phyloP scores from a whole-genome alignment of 2,113 vertebrate species.

The Butorides virescens region DNA sequence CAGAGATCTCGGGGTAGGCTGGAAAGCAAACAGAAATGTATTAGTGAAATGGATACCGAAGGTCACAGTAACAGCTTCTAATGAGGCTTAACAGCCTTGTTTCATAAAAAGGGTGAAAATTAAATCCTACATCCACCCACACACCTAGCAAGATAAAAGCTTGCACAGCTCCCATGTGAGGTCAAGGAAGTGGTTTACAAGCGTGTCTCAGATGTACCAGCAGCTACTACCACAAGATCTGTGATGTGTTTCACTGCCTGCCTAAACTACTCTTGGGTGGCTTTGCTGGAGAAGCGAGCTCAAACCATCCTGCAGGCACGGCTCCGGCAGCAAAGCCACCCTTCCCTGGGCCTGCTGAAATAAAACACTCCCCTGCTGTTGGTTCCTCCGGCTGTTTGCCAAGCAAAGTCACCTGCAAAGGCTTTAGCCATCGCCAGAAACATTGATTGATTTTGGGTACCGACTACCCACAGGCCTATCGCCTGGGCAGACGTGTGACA shows the following conservation, averaged over 20 bases:
- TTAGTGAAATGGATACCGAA: not conserved
- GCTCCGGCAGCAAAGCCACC: not conserved
- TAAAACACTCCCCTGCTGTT: not conserved
- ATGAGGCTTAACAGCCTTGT: not conserved
- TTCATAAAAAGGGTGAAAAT: not conserved
- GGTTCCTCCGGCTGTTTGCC: not conserved
- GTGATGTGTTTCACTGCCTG: not conserved
- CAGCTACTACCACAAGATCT: not conserved
- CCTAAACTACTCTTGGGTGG: not conserved
- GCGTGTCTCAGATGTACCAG: not conserved
- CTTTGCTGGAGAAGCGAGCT: not conserved
- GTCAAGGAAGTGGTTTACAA: conserved; percentile 2
- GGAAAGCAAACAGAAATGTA: conserved; percentile 43
- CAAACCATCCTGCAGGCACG: not conserved
- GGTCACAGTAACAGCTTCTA: not conserved
- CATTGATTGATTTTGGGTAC: not conserved
- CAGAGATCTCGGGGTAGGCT: conserved; percentile 66
- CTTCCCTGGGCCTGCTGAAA: rapidly evolving
- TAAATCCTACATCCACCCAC: not conserved
- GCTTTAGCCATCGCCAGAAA: not conserved
- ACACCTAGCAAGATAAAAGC: not conserved
- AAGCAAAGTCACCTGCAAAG: not conserved
- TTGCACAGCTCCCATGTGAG: not conserved
- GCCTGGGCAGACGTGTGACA: rapidly evolving
- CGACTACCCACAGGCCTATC: not conserved